Base-by-base conservation (phyloP, 2,113 vertebrate species). In the Macrotis lagotis region DNA sequence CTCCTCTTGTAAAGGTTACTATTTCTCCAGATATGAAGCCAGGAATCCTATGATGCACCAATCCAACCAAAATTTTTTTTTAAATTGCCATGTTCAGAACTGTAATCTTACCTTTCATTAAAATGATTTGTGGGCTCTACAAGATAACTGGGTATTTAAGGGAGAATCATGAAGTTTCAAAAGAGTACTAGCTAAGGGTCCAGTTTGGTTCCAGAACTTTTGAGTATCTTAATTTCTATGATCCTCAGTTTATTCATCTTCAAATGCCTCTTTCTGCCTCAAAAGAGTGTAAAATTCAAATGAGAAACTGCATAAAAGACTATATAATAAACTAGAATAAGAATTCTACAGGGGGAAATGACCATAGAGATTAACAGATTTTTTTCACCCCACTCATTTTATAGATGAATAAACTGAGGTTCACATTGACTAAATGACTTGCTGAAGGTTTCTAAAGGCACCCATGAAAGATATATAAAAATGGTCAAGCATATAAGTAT, bases 221-320 rank as follows among this genome's bases (percentile, higher is more conserved):
- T 26, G 50, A 50, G 55, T 9, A 51, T 5, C 53, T 51, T 51
- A 28, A 51, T 66, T 22, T 48, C 7, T 91, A 66, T 8, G 19
- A 91, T 83, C 5, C 25, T 92, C 51, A 50, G 14, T 83, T 83
- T 94, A 12, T 90, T 53, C 48, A 47, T 95, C 95, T 88, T 90
- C 95, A 95, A 91, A 51, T 31, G 49, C 31, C 26, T 25, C 53
- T 94, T 55, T 55, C 53, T 51, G 11, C n/a, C 53, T 94, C 22
- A 51, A 11, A 10, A 25, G 92, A 52, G 91, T 93, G 3, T 49
- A 50, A 52, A 52, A 88, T 74, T 0, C 10, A 31, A 92, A 89
- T 37, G 55, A 48, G 44, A 89, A 94, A 22, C 7, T 28, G 16
- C 50, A 91, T 88, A 59, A 6, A 44, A 44, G n/a, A 22, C 19